Evolutionary conservation across 2,113 vertebrate species (phyloP).

Genomic region (Oxyruncus cristatus): DNA sequence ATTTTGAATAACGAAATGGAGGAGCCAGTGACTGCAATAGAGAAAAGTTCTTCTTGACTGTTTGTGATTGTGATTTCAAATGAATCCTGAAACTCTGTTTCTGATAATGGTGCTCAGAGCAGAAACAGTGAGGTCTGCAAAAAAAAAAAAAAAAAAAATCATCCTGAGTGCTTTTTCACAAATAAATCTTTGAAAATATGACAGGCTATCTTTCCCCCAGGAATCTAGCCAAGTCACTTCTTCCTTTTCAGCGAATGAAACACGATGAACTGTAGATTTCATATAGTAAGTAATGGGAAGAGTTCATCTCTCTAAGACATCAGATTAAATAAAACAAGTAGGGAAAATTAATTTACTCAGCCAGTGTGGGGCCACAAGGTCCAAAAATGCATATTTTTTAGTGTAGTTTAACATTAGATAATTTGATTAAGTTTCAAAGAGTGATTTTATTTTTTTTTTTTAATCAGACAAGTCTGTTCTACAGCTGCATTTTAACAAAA

Average conservation of each 20-base stretch:
- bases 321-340: neutral
- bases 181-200: constrained; percentile 65
- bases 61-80: neutral
- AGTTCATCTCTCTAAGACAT: neutral
- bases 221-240: constrained; percentile 58
- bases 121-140: neutral
- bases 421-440: neutral
- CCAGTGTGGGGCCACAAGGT: neutral
- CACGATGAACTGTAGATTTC: constrained; percentile 60
- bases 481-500: neutral
- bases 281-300: neutral
- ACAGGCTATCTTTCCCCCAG: constrained; percentile 59
- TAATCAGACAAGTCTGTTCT: neutral
- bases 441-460: too few species aligned
- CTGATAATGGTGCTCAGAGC: neutral
- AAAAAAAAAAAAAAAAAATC: neutral
- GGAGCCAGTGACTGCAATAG: neutral
- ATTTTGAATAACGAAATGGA: constrained; percentile 56
- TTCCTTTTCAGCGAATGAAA: constrained; percentile 54
- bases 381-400: neutral
- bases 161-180: constrained; percentile 58
- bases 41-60: neutral
- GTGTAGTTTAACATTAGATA: neutral
- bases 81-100: neutral
- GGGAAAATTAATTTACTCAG: neutral